A percentile compares a stretch with the other conserved stretches of the same genome.
phyloP scores from a whole-genome alignment of 30 jellyfish, hydroid and myxozoan genomes.

The Cassiopea andromeda region DNA sequence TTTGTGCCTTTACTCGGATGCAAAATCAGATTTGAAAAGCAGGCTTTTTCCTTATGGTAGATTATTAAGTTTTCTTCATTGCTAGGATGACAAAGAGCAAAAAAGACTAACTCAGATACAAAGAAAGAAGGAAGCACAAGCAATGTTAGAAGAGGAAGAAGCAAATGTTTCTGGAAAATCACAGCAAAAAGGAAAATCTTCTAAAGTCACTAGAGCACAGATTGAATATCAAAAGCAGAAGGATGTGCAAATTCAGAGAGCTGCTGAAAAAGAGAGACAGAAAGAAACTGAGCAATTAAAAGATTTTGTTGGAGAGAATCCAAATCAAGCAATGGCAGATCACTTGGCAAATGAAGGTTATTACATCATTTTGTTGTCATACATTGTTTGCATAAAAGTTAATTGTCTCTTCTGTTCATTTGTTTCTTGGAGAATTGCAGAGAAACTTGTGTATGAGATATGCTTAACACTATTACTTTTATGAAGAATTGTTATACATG shows the following conservation, averaged over 20 bases:
- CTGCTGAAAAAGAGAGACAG: conserved; percentile 43
- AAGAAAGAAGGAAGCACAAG: conserved; percentile 73
- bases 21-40: background rate
- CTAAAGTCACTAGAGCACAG: conserved; percentile 84
- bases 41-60: background rate
- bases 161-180: conserved; percentile 22
- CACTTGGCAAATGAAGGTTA: conserved; percentile 71
- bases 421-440: too few species aligned
- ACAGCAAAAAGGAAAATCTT: conserved; percentile 20
- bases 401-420: background rate
- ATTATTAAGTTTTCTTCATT: too few species aligned
- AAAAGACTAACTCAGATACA: conserved; percentile 67
- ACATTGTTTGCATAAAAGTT: background rate
- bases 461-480: too few species aligned
- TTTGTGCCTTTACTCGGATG: background rate
- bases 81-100: conserved; percentile 81
- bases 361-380: background rate
- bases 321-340: conserved; percentile 85
- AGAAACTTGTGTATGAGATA: too few species aligned
- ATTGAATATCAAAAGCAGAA: conserved; percentile 64
- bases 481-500: too few species aligned
- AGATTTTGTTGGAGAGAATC: conserved; percentile 78
- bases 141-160: conserved; percentile 82
- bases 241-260: conserved; percentile 33
- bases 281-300: conserved; percentile 28